phyloP scores from a whole-genome alignment of 1,140 invertebrate genomes.

The Oncopodura yosiiana region DNA sequence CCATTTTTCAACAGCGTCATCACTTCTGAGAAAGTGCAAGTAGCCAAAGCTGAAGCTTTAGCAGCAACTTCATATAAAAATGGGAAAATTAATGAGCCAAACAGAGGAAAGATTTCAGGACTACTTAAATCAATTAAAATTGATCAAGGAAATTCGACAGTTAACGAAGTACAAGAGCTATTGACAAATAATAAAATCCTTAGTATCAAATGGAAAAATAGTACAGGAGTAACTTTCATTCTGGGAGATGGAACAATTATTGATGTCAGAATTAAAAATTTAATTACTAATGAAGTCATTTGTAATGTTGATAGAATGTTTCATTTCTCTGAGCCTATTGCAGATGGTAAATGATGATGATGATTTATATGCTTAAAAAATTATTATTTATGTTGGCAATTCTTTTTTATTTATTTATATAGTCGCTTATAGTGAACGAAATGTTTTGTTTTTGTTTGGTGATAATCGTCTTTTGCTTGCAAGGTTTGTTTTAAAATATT shows the following conservation, averaged over 20 bases:
- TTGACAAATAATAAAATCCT: constrained; percentile 19
- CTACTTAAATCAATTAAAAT: constrained; percentile 22
- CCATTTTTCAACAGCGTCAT: constrained; percentile 20
- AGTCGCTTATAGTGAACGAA: constrained; percentile 21
- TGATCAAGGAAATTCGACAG: constrained; percentile 19
- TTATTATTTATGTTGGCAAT: not conserved
- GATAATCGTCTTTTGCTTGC: constrained; percentile 22
- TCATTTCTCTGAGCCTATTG: constrained; percentile 10
- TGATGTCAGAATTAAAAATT: constrained; percentile 24
- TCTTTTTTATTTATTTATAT: not conserved
- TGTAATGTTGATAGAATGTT: constrained; percentile 20
- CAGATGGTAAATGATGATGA: constrained; percentile 1
- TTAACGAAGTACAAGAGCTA: constrained; percentile 20
- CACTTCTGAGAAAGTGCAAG: constrained; percentile 10
- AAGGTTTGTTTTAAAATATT: constrained; percentile 11
- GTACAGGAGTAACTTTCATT: constrained; percentile 1
- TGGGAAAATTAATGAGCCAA: constrained; percentile 17
- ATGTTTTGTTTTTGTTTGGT: constrained; percentile 26
- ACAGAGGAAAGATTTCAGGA: constrained; percentile 16
- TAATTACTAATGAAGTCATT: constrained; percentile 19
- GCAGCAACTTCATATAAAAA: constrained; percentile 3
- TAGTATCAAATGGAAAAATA: constrained; percentile 25
- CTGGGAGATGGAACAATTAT: constrained; percentile 27
- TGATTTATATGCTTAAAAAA: not conserved
- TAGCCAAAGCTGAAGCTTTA: constrained; percentile 6